A percentile compares a stretch with the other conserved stretches of the same genome.
These are phyloP conservation scores for Ornithoptera priamus DNA, from an alignment of 2,888 invertebrate genomes.

Conservation along the genomic window DNA sequence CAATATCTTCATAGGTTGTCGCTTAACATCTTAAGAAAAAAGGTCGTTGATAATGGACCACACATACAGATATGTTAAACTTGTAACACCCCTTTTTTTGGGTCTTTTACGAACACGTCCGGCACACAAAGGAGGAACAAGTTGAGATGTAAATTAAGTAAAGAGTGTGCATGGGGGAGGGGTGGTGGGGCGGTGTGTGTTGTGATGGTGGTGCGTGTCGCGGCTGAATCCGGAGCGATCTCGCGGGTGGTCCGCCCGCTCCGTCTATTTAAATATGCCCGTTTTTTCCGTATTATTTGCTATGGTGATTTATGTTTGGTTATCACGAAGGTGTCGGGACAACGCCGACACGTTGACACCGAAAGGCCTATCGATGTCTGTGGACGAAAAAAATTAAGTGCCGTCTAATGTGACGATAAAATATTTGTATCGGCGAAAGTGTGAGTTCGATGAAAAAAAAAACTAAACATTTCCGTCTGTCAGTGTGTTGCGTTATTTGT, in stretches of 20 bases:
- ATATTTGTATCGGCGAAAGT: constrained; percentile 38
- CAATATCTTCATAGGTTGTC: no score
- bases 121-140: constrained; percentile 43
- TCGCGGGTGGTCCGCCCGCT: constrained; percentile 70
- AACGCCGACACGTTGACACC: constrained; percentile 69
- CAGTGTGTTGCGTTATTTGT: no score
- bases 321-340: constrained; percentile 72
- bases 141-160: constrained; percentile 70
- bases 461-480: no score
- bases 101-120: constrained; percentile 35
- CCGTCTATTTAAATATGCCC: constrained; percentile 65
- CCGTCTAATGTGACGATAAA: constrained; percentile 30
- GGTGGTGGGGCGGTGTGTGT: constrained; percentile 30
- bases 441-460: background rate
- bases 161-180: constrained; percentile 64
- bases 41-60: no score
- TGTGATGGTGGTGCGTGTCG: constrained; percentile 56
- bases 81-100: no score
- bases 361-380: constrained; percentile 62
- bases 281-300: constrained; percentile 72
- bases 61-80: no score
- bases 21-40: no score
- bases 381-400: constrained; percentile 13
- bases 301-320: constrained; percentile 72
- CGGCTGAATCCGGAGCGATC: constrained; percentile 55